Evolutionary conservation across 2,888 invertebrate genomes (phyloP), one percentile per base, ranked within the genome.

Genomic region (Euspilapteryx auroguttella): DNA sequence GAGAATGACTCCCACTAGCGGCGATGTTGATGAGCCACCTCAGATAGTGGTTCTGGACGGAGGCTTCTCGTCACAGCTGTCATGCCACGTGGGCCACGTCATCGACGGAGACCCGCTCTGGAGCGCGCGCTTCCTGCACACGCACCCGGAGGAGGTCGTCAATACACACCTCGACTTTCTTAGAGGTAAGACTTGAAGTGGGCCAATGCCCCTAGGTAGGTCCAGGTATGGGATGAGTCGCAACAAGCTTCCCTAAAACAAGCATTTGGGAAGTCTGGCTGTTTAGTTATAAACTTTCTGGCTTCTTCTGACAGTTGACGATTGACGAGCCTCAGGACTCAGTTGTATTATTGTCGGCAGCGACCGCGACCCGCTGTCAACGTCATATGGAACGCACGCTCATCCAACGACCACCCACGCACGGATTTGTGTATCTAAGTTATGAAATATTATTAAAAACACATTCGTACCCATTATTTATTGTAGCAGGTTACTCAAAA

Each of bases 71-170:
- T 85, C 89, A 6, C 91, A 91, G 58, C 76, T 92, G 39, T 83
- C 85, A 2, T 83, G 83, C 27, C 86, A 89, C 55, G 85, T 89
- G 12, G 82, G 84, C 1, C 80, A 84, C 38, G 81, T 82, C 30
- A 86, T 91, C 32, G 88, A 92, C 52, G 87, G 87, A 1, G 91
- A 94, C 57, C 91, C 93, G 1, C 59, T 95, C 17, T 95, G 94
- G 94, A 92, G 90, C 46, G 86, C 93, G 4, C 79, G 88, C 32
- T 87, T 90, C 47, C 78, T 94, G 35, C 80, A 84, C 32, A 87
- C 87, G 2, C 80, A 91, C 56, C 89, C 89, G 2, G 79, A 86
- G 9, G 89, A 89, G 28, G 85, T 94, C 29, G 79, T 86, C 35
- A 80, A 82, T 39, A 87, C 89, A 1, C 94, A 94, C 59, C 66